Evolutionary conservation across 1,140 invertebrate genomes (phyloP).

Genomic region (Scaptomyza hsui): DNA sequence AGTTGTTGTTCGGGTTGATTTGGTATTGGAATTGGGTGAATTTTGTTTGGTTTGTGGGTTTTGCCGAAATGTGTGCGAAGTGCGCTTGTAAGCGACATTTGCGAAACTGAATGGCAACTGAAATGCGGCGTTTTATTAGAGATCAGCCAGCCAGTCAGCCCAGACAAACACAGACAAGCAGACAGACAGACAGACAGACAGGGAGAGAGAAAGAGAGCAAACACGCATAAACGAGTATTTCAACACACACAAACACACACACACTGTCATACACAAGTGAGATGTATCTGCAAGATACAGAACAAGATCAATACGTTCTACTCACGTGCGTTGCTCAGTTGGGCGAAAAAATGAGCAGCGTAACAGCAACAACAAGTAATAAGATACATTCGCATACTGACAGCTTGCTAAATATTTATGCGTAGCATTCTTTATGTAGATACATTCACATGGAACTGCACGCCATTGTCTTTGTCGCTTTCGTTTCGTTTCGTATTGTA

Average conservation of each 20-base stretch:
- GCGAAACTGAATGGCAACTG: conserved; percentile 80
- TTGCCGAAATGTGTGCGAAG: conserved; percentile 67
- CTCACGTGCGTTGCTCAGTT: conserved; percentile 70
- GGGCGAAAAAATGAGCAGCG: conserved; percentile 33
- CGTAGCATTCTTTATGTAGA: conserved; percentile 50
- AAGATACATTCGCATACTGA: conserved; percentile 33
- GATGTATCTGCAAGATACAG: conserved; percentile 79
- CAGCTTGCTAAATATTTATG: conserved; percentile 75
- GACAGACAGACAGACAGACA: conserved; percentile 21
- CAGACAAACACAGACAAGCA: conserved; percentile 6
- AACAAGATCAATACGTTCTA: conserved; percentile 75
- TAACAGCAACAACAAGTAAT: conserved; percentile 13
- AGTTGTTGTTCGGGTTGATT: conserved; percentile 4
- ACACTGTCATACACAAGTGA: conserved; percentile 27
- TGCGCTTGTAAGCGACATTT: conserved; percentile 83
- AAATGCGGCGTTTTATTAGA: conserved; percentile 83
- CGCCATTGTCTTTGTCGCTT: conserved; percentile 50
- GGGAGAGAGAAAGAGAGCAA: conserved; percentile 37
- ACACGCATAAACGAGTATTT: conserved; percentile 75
- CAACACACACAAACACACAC: conserved; percentile 36
- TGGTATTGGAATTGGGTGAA: conserved; percentile 14
- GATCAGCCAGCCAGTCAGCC: conserved; percentile 48
- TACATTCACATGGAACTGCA: conserved; percentile 45
- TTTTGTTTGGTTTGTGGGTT: conserved; percentile 15
- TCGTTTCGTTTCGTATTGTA: conserved; percentile 38